phyloP scores from a whole-genome alignment of 2,113 vertebrate species.

The Syrmaticus mikado region DNA sequence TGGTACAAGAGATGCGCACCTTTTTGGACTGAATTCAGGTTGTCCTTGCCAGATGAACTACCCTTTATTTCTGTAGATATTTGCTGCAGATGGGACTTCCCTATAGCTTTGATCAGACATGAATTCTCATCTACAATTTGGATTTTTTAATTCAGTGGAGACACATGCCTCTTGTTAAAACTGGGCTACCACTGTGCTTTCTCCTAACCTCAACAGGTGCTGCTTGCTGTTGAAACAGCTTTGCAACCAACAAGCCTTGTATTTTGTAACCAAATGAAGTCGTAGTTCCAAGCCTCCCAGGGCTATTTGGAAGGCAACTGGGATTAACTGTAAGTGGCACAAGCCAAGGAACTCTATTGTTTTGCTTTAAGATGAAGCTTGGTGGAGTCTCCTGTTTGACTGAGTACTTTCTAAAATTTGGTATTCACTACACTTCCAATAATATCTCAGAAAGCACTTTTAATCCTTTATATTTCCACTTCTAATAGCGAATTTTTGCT shows the following conservation, averaged over 20 bases:
- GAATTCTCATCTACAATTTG: background rate
- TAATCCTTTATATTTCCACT: background rate
- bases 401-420: conserved; percentile 3
- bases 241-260: background rate
- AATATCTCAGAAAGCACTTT: background rate
- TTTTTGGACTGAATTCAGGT: background rate
- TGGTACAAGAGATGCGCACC: background rate
- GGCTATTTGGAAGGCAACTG: background rate
- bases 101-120: background rate
- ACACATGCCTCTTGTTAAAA: background rate
- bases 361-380: background rate
- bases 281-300: background rate
- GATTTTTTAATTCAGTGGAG: background rate
- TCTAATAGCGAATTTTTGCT: background rate
- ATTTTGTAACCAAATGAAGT: background rate
- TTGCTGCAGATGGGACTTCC: background rate
- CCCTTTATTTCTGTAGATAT: background rate
- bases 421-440: background rate
- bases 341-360: background rate
- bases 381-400: background rate
- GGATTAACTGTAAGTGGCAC: background rate
- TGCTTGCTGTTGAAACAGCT: background rate
- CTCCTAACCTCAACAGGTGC: background rate
- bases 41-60: rapidly evolving
- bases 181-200: background rate